These are phyloP conservation scores for Lasioglossum albipes DNA, from an alignment of 1,140 invertebrate genomes.

Conservation along the genomic window DNA sequence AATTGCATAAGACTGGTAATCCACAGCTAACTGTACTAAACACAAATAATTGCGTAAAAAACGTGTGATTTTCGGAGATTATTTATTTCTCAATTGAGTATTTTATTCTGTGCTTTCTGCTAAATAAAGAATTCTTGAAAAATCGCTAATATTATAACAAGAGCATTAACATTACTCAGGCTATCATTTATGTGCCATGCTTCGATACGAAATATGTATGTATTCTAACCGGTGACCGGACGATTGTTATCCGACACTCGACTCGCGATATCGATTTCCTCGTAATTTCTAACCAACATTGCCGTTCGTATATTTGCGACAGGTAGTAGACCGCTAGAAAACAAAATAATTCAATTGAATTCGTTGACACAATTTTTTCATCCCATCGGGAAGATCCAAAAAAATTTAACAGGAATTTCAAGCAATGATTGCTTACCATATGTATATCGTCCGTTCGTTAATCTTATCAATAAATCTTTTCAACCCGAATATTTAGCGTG, in stretches of 20 bases:
- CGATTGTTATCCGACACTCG: constrained; percentile 40
- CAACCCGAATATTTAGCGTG: background rate
- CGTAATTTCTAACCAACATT: constrained; percentile 21
- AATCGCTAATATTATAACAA: background rate
- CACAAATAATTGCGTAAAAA: background rate
- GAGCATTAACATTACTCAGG: background rate
- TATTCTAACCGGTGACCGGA: constrained; percentile 6
- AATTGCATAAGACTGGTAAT: constrained; percentile 1
- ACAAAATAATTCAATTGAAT: background rate
- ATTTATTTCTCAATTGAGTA: background rate
- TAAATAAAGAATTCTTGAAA: background rate
- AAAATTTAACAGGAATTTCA: background rate
- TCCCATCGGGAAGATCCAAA: no score
- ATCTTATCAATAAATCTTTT: constrained; percentile 16
- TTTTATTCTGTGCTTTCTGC: background rate
- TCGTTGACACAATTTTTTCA: background rate
- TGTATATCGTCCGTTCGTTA: background rate
- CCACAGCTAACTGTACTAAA: background rate
- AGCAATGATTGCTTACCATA: background rate
- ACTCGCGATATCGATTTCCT: constrained; percentile 28
- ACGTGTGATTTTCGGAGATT: background rate
- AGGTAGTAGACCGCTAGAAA: background rate
- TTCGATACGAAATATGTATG: background rate
- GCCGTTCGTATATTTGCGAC: background rate
- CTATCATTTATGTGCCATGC: background rate